A percentile compares a stretch with the other conserved stretches of the same genome.
These are phyloP conservation scores for Silurus lanzhouensis DNA, from an alignment of 2,797 vertebrate genomes.

Conservation along the genomic window DNA sequence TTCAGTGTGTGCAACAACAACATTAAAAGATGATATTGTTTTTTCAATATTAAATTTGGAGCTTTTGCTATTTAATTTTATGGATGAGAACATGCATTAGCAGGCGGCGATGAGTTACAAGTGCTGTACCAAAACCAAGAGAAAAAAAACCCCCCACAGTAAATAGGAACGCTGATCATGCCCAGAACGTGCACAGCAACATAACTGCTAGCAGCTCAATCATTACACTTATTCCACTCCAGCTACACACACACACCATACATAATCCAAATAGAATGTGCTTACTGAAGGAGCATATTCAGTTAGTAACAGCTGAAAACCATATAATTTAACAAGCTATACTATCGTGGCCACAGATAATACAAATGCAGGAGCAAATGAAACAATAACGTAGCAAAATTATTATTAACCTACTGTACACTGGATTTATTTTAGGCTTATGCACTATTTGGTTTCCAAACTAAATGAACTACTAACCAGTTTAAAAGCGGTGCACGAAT, in stretches of 20 bases:
- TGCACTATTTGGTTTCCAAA: constrained; percentile 37
- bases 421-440: not conserved
- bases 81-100: not conserved
- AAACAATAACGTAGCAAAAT: not conserved
- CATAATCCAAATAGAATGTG: not conserved
- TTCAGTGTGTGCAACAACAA: not conserved
- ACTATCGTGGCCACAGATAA: not conserved
- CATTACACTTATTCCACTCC: not conserved
- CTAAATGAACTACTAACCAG: not conserved
- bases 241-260: not conserved
- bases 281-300: not conserved
- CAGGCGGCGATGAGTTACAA: not conserved
- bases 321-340: not conserved
- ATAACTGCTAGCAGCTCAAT: not conserved
- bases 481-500: constrained; percentile 3
- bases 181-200: not conserved
- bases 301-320: not conserved
- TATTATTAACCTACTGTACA: not conserved
- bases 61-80: not conserved
- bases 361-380: not conserved
- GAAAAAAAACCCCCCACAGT: constrained; percentile 3
- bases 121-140: not conserved
- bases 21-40: not conserved
- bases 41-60: not conserved
- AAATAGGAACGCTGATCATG: not conserved